Conservation (phyloP, 2,888 invertebrate genomes). For the Limnephilus rhombicus region DNA sequence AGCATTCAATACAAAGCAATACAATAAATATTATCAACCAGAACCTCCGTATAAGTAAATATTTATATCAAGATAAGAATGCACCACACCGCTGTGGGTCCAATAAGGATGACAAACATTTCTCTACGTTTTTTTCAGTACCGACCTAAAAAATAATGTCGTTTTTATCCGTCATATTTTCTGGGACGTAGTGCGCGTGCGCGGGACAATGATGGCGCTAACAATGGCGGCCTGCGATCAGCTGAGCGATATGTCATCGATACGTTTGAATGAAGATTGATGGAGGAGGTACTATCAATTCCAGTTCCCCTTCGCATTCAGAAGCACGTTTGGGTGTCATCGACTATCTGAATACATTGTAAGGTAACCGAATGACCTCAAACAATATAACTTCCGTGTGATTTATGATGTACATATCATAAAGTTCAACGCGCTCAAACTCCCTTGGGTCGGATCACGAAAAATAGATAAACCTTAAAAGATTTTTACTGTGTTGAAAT, state of each 20-base stretch:
- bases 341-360: neutral
- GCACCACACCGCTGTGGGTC: conserved; percentile 58
- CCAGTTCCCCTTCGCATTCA: neutral
- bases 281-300: neutral
- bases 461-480: neutral
- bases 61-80: conserved; percentile 35
- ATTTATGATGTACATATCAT: neutral
- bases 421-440: neutral
- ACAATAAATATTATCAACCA: conserved; percentile 16
- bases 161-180: conserved; percentile 27
- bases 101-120: conserved; percentile 44
- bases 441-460: neutral
- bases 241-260: conserved; percentile 62
- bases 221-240: conserved; percentile 55
- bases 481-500: neutral
- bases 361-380: neutral
- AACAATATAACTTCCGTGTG: neutral
- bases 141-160: neutral
- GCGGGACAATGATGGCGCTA: conserved; percentile 48
- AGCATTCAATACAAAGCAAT: neutral
- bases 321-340: conserved; percentile 22
- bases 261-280: conserved; percentile 58
- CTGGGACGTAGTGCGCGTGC: conserved; percentile 44
- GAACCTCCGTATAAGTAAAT: conserved; percentile 15
- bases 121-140: neutral